Evolutionary conservation across 2,888 invertebrate genomes (phyloP).

Genomic region (Aleiodes leptofemur): DNA sequence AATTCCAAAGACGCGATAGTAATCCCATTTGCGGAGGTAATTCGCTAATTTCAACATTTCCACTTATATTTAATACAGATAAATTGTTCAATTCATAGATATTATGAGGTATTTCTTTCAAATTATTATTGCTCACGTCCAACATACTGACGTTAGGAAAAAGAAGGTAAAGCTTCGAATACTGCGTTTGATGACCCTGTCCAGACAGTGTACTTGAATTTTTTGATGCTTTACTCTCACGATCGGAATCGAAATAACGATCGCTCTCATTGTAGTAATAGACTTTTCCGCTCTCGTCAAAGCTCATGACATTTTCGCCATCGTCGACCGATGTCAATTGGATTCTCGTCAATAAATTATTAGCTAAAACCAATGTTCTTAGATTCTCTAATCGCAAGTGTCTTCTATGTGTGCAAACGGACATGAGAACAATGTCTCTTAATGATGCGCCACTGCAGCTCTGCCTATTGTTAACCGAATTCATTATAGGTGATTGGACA

Average conservation of each 20-base stretch:
- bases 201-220: not conserved
- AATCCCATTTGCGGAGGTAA: conserved; percentile 97
- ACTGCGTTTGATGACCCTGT: conserved; percentile 10
- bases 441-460: conserved; percentile 78
- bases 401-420: conserved; percentile 90
- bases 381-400: conserved; percentile 89
- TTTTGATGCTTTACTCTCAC: conserved; percentile 22
- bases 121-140: conserved; percentile 92
- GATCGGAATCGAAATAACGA: conserved; percentile 7
- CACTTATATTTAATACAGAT: conserved; percentile 95
- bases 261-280: conserved; percentile 19
- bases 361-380: conserved; percentile 88
- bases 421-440: conserved; percentile 84
- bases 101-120: conserved; percentile 87
- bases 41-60: conserved; percentile 88
- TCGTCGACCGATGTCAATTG: conserved; percentile 89
- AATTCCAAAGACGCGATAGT: conserved; percentile 95
- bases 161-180: conserved; percentile 78
- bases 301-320: conserved; percentile 79
- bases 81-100: conserved; percentile 91
- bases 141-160: conserved; percentile 97
- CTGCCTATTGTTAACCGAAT: conserved; percentile 67
- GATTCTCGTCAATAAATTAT: conserved; percentile 89
- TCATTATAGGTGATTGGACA: conserved; percentile 67
- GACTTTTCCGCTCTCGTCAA: conserved; percentile 74